Conservation (phyloP, 2,888 invertebrate genomes). For the Brenthis daphne region DNA sequence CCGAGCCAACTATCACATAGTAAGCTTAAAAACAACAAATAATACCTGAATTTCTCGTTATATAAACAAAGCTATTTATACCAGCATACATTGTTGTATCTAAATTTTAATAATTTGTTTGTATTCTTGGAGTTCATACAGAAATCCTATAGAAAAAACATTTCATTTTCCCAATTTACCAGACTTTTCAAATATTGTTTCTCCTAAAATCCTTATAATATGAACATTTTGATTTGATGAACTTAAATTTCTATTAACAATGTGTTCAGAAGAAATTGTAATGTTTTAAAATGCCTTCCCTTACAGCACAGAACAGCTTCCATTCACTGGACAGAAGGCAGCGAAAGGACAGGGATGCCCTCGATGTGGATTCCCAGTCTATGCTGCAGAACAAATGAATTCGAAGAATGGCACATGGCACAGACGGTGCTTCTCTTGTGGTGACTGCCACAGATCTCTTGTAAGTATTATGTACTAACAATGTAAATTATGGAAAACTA, state of each 20-base stretch:
- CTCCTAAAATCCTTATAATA: neutral
- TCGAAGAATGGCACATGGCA: conserved; percentile 97
- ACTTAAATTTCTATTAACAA: too few relatives aligned
- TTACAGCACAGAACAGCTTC: conserved; percentile 86
- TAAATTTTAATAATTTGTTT: too few relatives aligned
- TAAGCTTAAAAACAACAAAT: conserved; percentile 62
- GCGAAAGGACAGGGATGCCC: conserved; percentile 91
- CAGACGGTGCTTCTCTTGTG: conserved; percentile 96
- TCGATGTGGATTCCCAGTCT: conserved; percentile 95
- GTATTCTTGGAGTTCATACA: too few relatives aligned
- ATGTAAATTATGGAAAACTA: neutral
- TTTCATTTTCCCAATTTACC: too few relatives aligned
- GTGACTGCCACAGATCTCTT: conserved; percentile 91
- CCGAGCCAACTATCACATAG: conserved; percentile 87
- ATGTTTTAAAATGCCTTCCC: neutral
- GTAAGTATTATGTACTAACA: conserved; percentile 58
- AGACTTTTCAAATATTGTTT: conserved; percentile 5
- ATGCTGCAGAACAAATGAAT: conserved; percentile 98
- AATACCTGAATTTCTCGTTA: neutral
- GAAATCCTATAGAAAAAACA: too few relatives aligned
- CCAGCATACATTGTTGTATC: too few relatives aligned
- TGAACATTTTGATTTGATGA: too few relatives aligned
- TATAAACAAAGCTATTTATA: neutral
- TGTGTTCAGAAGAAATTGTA: neutral
- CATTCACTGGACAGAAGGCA: conserved; percentile 88